These are phyloP conservation scores for Stercorarius parasiticus DNA, from an alignment of 2,113 vertebrate species.

Conservation along the genomic window DNA sequence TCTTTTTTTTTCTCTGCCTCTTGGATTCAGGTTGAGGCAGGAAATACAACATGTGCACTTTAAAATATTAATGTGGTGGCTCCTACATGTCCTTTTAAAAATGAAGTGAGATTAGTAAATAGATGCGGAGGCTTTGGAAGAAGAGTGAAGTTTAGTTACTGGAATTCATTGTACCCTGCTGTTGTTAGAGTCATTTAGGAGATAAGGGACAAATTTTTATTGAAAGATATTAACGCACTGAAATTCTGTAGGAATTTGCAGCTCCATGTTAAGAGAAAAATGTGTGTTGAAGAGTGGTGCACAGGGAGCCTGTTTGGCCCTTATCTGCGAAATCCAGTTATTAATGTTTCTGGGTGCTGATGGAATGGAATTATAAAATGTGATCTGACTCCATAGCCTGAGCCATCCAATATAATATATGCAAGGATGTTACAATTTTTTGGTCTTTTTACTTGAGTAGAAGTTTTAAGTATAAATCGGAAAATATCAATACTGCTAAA, in stretches of 20 bases:
- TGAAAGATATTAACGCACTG: not conserved
- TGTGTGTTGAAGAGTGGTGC: not conserved
- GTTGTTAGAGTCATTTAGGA: not conserved
- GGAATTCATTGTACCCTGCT: not conserved
- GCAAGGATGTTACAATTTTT: not conserved
- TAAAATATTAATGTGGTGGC: not conserved
- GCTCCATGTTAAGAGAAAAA: not conserved
- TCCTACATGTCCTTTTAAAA: not conserved
- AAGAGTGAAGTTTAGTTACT: not conserved
- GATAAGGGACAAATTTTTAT: not conserved
- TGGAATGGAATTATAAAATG: not conserved
- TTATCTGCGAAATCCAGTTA: not conserved
- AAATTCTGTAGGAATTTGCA: not conserved
- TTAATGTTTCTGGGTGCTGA: not conserved
- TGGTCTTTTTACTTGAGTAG: not conserved
- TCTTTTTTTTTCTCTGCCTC: not conserved
- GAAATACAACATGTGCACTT: not conserved
- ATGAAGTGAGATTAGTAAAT: not conserved
- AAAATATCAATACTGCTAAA: not conserved
- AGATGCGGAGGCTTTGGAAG: not conserved
- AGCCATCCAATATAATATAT: not conserved
- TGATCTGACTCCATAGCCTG: not conserved
- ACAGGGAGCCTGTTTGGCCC: not conserved
- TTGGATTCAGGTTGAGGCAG: not conserved
- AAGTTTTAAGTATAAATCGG: not conserved